Evolutionary conservation across 2,113 vertebrate species (phyloP).

Genomic region (Heterotis niloticus): DNA sequence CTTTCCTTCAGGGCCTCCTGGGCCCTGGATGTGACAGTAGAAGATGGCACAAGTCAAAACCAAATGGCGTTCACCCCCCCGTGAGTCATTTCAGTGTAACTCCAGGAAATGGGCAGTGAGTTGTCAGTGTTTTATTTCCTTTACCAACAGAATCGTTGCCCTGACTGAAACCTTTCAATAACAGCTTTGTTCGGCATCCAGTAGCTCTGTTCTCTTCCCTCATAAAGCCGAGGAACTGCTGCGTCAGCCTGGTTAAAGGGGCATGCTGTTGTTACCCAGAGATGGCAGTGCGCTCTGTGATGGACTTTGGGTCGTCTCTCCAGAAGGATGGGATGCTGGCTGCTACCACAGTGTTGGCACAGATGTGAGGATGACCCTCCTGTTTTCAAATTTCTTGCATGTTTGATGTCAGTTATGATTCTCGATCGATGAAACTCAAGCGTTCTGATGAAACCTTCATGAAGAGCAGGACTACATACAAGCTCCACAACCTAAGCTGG

Average conservation of each 20-base stretch:
- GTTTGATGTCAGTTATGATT: too few species aligned
- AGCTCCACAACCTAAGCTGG: too few species aligned
- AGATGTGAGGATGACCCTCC: too few species aligned
- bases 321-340: not conserved
- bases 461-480: too few species aligned
- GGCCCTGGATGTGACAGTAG: not conserved
- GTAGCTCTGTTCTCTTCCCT: not conserved
- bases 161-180: not conserved
- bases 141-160: not conserved
- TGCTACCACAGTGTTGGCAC: not conserved
- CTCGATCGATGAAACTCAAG: not conserved
- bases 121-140: not conserved
- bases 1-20: not conserved
- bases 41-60: not conserved
- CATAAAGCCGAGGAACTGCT: not conserved
- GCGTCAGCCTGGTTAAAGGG: not conserved
- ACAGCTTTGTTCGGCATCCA: not conserved
- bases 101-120: not conserved
- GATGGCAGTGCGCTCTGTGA: not conserved
- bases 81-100: not conserved
- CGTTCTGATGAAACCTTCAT: too few species aligned
- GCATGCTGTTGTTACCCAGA: slow-evolving; percentile 4
- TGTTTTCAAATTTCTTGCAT: too few species aligned
- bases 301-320: not conserved
- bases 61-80: not conserved